A percentile compares a stretch with the other conserved stretches of the same genome.
These are phyloP conservation scores for Amphiduros pacificus DNA, from an alignment of 2,888 invertebrate genomes.

Conservation along the genomic window DNA sequence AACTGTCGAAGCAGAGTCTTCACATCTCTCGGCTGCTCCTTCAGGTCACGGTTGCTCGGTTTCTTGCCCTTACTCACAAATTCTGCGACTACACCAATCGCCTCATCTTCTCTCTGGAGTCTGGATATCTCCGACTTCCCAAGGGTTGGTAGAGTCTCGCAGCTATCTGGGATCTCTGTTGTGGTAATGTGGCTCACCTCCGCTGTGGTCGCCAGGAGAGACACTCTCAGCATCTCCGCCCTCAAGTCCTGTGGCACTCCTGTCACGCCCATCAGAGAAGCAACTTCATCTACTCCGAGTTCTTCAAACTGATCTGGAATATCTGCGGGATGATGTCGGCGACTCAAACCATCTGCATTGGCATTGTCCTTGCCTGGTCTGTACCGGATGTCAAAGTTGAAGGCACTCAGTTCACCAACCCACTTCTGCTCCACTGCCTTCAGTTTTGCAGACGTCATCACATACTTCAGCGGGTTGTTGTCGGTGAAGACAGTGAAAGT, in stretches of 20 bases:
- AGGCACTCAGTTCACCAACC: not conserved
- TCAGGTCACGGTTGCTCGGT: not conserved
- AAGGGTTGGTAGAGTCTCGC: not conserved
- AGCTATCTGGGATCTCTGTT: too few relatives aligned
- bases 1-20: not conserved
- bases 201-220: not conserved
- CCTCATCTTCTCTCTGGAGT: not conserved
- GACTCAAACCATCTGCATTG: not conserved
- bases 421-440: conserved; percentile 1
- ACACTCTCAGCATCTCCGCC: not conserved
- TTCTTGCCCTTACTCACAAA: not conserved
- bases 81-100: not conserved
- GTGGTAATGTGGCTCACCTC: not conserved
- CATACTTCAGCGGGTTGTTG: conserved; percentile 8
- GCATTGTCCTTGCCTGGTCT: not conserved
- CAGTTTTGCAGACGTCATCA: conserved; percentile 6
- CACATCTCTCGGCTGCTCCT: not conserved
- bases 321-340: not conserved
- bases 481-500: conserved; percentile 4
- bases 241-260: not conserved
- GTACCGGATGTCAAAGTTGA: too few relatives aligned
- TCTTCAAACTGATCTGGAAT: not conserved
- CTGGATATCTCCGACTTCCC: not conserved
- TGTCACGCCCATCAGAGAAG: not conserved
- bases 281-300: not conserved